A percentile compares a stretch with the other conserved stretches of the same genome.
Evolutionary conservation across 2,113 vertebrate species (phyloP).

Genomic region (Dryoscopus gambensis): DNA sequence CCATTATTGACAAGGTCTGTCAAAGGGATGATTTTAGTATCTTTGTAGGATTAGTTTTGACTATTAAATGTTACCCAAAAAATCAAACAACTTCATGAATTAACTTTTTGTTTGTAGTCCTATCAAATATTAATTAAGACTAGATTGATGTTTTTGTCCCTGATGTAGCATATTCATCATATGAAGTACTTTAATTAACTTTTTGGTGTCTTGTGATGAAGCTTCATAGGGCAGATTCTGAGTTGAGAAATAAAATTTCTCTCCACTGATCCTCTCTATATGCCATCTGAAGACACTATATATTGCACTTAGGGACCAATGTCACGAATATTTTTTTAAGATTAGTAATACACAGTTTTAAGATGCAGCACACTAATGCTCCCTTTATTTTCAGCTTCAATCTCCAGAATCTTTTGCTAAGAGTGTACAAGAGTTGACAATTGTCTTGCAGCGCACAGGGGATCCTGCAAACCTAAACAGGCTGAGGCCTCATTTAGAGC

Average conservation of each 20-base stretch:
- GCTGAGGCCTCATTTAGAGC: constrained; percentile 89
- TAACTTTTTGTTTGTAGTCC: background rate
- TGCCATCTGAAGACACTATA: constrained; percentile 74
- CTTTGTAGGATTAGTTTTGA: background rate
- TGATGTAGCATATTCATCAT: background rate
- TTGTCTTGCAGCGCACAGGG: constrained; percentile 92
- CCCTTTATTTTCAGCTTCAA: constrained; percentile 79
- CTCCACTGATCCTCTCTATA: constrained; percentile 69
- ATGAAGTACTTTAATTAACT: background rate
- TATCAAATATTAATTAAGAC: background rate
- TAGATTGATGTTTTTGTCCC: background rate
- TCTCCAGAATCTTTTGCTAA: constrained; percentile 97
- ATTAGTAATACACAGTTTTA: background rate
- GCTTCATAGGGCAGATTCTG: constrained; percentile 83
- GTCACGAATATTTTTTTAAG: background rate
- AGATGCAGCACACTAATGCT: background rate
- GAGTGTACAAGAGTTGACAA: constrained; percentile 95
- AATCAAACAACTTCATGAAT: background rate
- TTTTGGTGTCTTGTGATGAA: constrained; percentile 74
- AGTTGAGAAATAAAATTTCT: constrained; percentile 69
- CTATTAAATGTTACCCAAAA: background rate
- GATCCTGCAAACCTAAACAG: constrained; percentile 94
- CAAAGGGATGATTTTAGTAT: background rate
- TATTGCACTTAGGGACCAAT: background rate
- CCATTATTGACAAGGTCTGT: constrained; percentile 97